Evolutionary conservation across 2,888 invertebrate species (phyloP).

Genomic region (Drosophila incognita): DNA sequence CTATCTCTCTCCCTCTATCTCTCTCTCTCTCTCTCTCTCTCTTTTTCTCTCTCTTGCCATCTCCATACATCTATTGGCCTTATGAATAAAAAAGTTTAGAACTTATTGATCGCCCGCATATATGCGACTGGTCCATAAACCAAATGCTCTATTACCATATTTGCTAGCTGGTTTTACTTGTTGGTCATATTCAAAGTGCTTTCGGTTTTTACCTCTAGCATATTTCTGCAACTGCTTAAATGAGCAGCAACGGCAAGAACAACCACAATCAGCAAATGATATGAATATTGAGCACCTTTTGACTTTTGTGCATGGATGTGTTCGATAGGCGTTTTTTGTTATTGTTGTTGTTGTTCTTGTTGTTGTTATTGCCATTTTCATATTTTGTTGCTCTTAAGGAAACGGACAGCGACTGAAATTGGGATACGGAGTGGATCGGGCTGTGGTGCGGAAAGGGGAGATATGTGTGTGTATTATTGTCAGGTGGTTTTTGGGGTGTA

Average conservation of each 20-base stretch:
- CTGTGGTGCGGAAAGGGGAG: neutral
- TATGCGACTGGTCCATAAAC: constrained; percentile 21
- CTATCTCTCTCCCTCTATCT: neutral
- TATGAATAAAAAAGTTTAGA: constrained; percentile 13
- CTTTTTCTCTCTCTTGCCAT: neutral
- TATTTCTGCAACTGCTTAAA: constrained; percentile 2
- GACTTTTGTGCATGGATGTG: constrained; percentile 54
- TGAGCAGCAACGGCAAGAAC: constrained; percentile 3
- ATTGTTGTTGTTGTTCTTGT: constrained; percentile 22
- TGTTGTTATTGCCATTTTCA: constrained; percentile 30
- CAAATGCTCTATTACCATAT: constrained; percentile 24
- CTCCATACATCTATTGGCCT: neutral
- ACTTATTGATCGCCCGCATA: constrained; percentile 8
- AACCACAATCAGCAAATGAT: constrained; percentile 34
- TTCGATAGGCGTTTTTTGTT: constrained; percentile 6
- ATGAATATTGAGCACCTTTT: constrained; percentile 68
- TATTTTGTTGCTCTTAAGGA: constrained; percentile 42
- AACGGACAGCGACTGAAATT: constrained; percentile 19
- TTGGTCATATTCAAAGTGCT: constrained; percentile 31
- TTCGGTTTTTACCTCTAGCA: constrained; percentile 1
- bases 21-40: too few species aligned
- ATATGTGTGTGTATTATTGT: neutral
- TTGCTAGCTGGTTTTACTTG: constrained; percentile 11
- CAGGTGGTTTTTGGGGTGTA: constrained; percentile 15
- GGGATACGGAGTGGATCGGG: neutral